A percentile compares a stretch with the other conserved stretches of the same genome.
These are phyloP conservation scores for Siniperca obscura DNA, from an alignment of 2,797 vertebrate species.

Conservation along the genomic window DNA sequence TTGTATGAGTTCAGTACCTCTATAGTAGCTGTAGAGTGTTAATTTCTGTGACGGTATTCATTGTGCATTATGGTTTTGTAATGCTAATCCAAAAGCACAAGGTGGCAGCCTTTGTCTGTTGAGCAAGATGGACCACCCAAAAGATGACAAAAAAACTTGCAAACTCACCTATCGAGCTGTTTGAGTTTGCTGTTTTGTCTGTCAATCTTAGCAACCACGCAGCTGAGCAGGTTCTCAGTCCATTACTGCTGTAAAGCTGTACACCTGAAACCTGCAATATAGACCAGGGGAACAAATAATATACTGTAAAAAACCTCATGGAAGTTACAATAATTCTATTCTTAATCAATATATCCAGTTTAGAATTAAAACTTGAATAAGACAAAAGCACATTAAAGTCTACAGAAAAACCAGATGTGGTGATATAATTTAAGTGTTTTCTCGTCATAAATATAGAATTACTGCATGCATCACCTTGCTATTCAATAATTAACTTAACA, in stretches of 20 bases:
- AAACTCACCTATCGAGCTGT: slow-evolving; percentile 14
- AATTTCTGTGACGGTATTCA: not conserved
- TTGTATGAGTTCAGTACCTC: not conserved
- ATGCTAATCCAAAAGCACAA: slow-evolving; percentile 22
- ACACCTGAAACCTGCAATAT: not conserved
- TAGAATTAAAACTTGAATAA: not conserved
- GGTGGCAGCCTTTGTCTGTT: slow-evolving; percentile 47
- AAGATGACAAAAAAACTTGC: not conserved
- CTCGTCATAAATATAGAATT: slow-evolving; percentile 9
- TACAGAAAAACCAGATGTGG: not conserved
- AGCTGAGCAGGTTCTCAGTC: not conserved
- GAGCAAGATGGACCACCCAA: not conserved
- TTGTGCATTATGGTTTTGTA: slow-evolving; percentile 14
- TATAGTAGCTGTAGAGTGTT: not conserved
- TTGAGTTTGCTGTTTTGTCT: not conserved
- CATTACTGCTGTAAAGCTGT: not conserved
- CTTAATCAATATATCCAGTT: not conserved
- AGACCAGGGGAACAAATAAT: slow-evolving; percentile 1
- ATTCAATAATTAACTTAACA: slow-evolving; percentile 22
- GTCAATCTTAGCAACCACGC: not conserved
- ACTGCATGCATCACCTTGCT: not conserved
- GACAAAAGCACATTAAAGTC: not conserved
- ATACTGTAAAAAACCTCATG: not conserved
- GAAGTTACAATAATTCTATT: not conserved
- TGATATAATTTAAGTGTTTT: not conserved